A percentile compares a stretch with the other conserved stretches of the same genome.
Evolutionary conservation across 2,113 vertebrate species (phyloP).

Genomic region (Vireo altiloquus): DNA sequence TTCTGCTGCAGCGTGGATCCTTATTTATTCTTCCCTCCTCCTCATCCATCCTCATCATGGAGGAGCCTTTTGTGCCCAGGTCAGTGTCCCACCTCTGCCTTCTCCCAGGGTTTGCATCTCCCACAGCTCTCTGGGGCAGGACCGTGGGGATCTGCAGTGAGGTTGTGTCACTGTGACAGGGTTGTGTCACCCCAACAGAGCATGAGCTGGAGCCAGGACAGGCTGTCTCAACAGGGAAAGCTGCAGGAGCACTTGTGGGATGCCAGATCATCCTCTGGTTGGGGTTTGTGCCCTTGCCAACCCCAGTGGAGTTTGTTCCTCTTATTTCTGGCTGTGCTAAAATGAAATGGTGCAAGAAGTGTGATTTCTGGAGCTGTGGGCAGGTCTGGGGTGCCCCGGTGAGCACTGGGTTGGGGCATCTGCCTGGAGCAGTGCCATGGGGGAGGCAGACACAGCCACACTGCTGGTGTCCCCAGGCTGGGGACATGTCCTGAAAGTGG

Average conservation of each 20-base stretch:
- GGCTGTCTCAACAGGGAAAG: neutral
- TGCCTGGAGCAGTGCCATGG: accelerated
- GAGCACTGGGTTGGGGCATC: accelerated
- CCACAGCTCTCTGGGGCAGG: accelerated
- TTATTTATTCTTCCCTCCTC: neutral
- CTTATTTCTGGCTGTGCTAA: neutral
- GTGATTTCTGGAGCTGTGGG: neutral
- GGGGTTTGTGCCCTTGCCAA: neutral
- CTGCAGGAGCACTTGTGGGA: neutral
- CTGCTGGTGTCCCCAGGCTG: neutral
- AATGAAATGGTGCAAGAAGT: neutral
- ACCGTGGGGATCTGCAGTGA: neutral
- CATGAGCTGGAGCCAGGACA: neutral
- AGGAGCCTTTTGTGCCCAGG: neutral
- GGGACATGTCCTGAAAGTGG: neutral
- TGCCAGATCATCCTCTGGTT: neutral
- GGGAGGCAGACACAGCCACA: neutral
- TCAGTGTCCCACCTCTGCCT: neutral
- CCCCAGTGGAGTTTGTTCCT: accelerated
- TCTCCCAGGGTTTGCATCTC: neutral
- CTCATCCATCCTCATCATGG: neutral
- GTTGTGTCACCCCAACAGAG: accelerated
- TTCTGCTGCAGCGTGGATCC: neutral
- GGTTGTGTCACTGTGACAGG: neutral
- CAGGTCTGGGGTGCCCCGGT: accelerated